Evolutionary conservation across 2,797 vertebrate species (phyloP).

Genomic region (Phataginus tricuspis): DNA sequence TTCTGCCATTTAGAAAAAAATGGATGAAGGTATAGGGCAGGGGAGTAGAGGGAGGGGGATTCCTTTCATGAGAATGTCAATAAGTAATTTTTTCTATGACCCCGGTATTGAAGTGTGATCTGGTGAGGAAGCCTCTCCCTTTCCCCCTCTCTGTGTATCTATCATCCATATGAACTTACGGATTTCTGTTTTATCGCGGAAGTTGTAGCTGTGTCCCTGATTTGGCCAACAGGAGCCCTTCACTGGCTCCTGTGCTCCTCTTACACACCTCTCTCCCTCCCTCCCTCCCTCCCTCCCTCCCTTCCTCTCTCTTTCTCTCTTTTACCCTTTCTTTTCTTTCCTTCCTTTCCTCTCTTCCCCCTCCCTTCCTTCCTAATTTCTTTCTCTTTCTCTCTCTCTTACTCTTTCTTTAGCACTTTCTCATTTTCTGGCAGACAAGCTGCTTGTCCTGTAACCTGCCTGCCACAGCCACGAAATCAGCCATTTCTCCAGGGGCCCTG

Average conservation of each 20-base stretch:
- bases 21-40: background rate
- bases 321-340: too few relatives aligned
- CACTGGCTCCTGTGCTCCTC: background rate
- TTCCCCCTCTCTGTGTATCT: background rate
- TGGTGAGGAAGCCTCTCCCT: background rate
- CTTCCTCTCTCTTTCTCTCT: too few relatives aligned
- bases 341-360: too few relatives aligned
- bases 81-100: background rate
- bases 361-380: too few relatives aligned
- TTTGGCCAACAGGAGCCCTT: background rate
- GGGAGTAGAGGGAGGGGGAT: too few relatives aligned
- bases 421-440: background rate
- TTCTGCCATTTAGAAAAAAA: background rate
- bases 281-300: too few relatives aligned
- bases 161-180: rapidly evolving
- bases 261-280: too few relatives aligned
- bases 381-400: too few relatives aligned
- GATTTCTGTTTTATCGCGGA: background rate
- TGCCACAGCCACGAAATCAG: background rate
- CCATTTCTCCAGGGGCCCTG: background rate
- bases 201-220: background rate
- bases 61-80: background rate
- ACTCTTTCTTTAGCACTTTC: background rate
- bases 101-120: background rate
- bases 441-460: background rate